Evolutionary conservation across 2,888 invertebrate species (phyloP).

Genomic region (Empis stercorea): DNA sequence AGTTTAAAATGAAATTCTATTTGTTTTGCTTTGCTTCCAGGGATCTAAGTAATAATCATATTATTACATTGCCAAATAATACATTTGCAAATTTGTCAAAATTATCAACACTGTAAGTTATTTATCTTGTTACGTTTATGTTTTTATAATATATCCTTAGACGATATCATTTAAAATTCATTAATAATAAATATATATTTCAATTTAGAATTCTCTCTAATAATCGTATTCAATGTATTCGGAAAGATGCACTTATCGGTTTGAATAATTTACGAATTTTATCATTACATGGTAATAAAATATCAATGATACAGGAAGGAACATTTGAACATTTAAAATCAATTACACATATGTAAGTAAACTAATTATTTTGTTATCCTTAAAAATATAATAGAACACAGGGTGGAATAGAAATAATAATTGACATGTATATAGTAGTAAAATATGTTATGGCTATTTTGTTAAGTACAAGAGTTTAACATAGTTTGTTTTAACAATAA

Average conservation of each 20-base stretch:
- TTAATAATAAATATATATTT: no score
- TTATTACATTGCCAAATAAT: conserved; percentile 77
- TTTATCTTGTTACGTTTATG: no score
- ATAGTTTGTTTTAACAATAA: no score
- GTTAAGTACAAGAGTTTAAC: no score
- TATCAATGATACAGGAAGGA: conserved; percentile 92
- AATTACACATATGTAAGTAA: conserved; percentile 82
- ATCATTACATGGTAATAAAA: conserved; percentile 93
- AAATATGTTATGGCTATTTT: no score
- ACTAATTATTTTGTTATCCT: no score
- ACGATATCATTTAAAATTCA: no score
- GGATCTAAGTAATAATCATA: conserved; percentile 91
- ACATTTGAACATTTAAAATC: conserved; percentile 85
- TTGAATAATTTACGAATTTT: conserved; percentile 69
- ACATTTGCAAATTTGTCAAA: conserved; percentile 83
- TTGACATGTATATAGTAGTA: no score
- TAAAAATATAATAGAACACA: no score
- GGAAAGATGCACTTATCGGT: conserved; percentile 77
- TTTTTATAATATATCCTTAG: no score
- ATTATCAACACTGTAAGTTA: conserved; percentile 80
- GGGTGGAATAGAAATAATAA: no score
- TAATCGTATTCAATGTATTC: conserved; percentile 89
- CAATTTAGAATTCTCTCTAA: conserved; percentile 78
- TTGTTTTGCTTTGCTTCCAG: conserved; percentile 39
- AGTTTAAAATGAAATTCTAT: neutral